Evolutionary conservation across 2,797 vertebrate genomes (phyloP), one percentile per base, ranked within the genome.

Genomic region (Phoeniculus purpureus): DNA sequence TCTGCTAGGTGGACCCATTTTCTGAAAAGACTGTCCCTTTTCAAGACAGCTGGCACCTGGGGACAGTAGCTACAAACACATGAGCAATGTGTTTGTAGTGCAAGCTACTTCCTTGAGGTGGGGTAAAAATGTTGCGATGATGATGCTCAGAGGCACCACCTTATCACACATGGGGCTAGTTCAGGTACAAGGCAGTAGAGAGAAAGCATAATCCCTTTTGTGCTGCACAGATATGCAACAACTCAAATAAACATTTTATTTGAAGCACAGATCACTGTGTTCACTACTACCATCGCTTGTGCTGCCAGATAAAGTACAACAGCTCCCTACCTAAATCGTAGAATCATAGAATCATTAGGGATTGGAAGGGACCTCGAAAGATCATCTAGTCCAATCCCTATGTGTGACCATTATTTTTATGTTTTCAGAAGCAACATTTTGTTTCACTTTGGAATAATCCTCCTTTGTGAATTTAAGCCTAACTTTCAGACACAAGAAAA

Each of bases 401-500:
- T 12, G 23, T 4, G 54, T 21, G 86, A 26, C 6, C 5, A 58
- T 21, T 86, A 29, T 5, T 3, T 82, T 64, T 64, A 1, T 34
- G 3, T 16, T 25, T 4, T 48, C 12, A 75, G 31, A 67, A 84
- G 8, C 4, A 54, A 22, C 5, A 43, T 37, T 71, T 64, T 62
- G 16, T 60, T 81, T 92, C 3, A 1, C 55, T 60, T 86, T 62
- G 87, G 66, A 87, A 78, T 56, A 87, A 32, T 48, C 45, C 5
- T 11, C 18, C 12, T 50, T 79, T 72, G 60, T 65, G 67, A 91
- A 72, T 31, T 50, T 75, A 87, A 84, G 55, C 31, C 71, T 89
- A 81, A 87, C 29, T 79, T 91, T 47, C 58, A 86, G 43, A 87
- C 85, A 81, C 74, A 89, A 29, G 50, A 31, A 64, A 81, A 75